Evolutionary conservation across 2,797 vertebrate genomes (phyloP).

Genomic region (Chloroceryle inda): DNA sequence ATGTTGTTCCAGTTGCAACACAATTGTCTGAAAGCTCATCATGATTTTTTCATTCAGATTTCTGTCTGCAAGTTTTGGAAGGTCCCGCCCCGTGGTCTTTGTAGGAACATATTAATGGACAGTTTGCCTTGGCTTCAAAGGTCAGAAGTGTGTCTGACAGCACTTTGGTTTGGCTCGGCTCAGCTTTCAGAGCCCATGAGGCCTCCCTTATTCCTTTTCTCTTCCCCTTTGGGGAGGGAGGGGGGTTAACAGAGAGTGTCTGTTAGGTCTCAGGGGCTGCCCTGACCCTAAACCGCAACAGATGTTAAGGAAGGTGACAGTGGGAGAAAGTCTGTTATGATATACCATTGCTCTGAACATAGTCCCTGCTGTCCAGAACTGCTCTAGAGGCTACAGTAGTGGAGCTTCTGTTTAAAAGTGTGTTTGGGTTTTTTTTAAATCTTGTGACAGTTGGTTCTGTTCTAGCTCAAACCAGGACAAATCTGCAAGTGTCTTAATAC

Average conservation of each 20-base stretch:
- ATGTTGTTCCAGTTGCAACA: background rate
- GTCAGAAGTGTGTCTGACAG: background rate
- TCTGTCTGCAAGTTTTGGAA: background rate
- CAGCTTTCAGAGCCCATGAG: background rate
- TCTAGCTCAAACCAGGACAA: background rate
- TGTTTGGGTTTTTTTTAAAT: background rate
- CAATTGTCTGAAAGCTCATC: background rate
- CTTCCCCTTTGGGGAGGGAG: no score
- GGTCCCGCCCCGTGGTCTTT: background rate
- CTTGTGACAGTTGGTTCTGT: background rate
- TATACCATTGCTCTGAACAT: background rate
- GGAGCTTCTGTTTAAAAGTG: background rate
- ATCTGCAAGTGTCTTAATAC: background rate
- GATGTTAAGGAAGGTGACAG: background rate
- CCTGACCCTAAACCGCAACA: no score
- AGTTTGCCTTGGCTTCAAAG: background rate
- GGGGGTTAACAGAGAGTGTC: no score
- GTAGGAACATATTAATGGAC: background rate
- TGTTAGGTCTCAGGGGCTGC: no score
- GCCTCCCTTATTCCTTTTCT: background rate
- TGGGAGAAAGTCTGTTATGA: background rate
- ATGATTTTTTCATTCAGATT: background rate
- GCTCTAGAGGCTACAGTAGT: background rate
- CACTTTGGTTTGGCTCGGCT: background rate
- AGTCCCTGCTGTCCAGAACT: background rate